Evolutionary conservation across 2,888 invertebrate species (phyloP).

Genomic region (Tetheella fluctuosa): DNA sequence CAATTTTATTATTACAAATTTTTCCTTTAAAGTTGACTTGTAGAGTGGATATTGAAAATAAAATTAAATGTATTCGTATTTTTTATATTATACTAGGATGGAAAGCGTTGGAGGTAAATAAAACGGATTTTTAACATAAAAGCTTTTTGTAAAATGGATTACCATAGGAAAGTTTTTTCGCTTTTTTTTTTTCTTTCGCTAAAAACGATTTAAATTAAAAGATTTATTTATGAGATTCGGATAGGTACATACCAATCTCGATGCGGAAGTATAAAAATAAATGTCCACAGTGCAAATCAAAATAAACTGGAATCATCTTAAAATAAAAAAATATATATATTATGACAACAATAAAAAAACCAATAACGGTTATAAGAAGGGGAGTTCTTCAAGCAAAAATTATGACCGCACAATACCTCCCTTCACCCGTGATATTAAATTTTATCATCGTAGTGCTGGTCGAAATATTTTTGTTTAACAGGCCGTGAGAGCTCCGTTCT

Average conservation of each 20-base stretch:
- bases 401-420: constrained; percentile 38
- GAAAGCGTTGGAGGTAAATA: not conserved
- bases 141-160: too few species aligned
- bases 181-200: too few species aligned
- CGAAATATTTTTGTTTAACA: constrained; percentile 69
- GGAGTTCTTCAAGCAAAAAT: constrained; percentile 55
- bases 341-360: constrained; percentile 50
- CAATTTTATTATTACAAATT: not conserved
- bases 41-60: not conserved
- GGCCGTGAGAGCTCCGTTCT: constrained; percentile 51
- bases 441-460: constrained; percentile 64
- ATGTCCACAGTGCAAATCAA: too few species aligned
- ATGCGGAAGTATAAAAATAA: not conserved
- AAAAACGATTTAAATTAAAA: too few species aligned
- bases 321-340: constrained; percentile 24
- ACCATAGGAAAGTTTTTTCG: too few species aligned
- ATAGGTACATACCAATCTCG: too few species aligned
- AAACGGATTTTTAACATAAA: not conserved
- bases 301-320: not conserved
- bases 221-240: too few species aligned
- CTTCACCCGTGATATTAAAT: constrained; percentile 64
- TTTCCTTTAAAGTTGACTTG: not conserved
- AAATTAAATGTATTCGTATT: not conserved
- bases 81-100: not conserved
- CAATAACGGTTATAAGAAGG: constrained; percentile 53